Percentiles rank a stretch among this genome's conserved stretches.
phyloP scores from a whole-genome alignment of 2,888 invertebrate species.

The Alentia gelatinosa region DNA sequence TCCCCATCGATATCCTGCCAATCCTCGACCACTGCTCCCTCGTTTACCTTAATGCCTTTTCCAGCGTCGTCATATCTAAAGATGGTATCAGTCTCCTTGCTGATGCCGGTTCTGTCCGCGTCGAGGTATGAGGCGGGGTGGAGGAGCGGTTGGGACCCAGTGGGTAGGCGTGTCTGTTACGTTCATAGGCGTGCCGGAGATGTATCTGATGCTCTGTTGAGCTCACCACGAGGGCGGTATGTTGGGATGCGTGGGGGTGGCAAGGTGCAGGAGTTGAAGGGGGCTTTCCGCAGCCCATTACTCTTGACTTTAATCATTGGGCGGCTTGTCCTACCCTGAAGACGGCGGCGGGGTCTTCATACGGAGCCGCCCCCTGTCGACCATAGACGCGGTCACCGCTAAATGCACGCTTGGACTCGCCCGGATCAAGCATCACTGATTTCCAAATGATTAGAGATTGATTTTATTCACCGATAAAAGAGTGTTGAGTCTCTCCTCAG shows the following conservation, averaged over 20 bases:
- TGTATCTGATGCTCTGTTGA: no score
- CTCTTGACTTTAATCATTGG: conserved; percentile 23
- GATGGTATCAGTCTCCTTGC: no score
- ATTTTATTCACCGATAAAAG: conserved; percentile 46
- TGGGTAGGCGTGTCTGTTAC: no score
- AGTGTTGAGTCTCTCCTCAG: not conserved
- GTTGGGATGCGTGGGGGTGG: not conserved
- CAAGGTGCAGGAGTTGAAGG: not conserved
- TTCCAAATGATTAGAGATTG: conserved; percentile 48
- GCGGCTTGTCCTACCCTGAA: not conserved
- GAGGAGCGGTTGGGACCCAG: no score
- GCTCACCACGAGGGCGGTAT: no score
- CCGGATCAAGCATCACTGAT: conserved; percentile 33
- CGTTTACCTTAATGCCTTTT: no score
- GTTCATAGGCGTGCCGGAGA: no score
- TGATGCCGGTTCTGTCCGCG: no score
- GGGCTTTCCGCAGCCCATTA: not conserved
- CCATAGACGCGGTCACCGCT: not conserved
- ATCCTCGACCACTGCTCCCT: no score
- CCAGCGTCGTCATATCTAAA: no score
- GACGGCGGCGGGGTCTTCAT: not conserved
- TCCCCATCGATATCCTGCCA: no score
- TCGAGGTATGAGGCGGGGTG: no score
- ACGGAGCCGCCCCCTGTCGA: not conserved
- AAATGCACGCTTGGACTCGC: not conserved